A percentile compares a stretch with the other conserved stretches of the same genome.
These are phyloP conservation scores for Atherinosoma microstoma DNA, from an alignment of 2,797 vertebrate genomes.

Conservation along the genomic window DNA sequence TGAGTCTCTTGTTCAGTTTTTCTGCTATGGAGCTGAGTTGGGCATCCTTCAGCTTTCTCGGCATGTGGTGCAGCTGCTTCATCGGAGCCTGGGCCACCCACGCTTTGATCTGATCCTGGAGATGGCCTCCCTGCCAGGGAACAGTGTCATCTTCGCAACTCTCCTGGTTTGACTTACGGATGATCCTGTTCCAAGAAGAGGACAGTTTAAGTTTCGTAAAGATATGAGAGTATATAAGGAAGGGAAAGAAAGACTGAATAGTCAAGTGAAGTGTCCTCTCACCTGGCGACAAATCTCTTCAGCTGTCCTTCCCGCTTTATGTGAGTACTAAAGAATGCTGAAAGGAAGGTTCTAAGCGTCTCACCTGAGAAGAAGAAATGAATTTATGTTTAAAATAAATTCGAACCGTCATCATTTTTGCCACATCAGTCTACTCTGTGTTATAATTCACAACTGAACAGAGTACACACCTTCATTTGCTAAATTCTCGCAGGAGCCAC, in stretches of 20 bases:
- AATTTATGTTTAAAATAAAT: neutral
- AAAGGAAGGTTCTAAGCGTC: slow-evolving; percentile 47
- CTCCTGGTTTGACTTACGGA: neutral
- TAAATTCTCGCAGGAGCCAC: slow-evolving; percentile 69
- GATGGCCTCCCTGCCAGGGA: slow-evolving; percentile 14
- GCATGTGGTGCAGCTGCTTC: slow-evolving; percentile 57
- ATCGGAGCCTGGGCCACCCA: slow-evolving; percentile 53
- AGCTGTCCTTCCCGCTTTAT: slow-evolving; percentile 49
- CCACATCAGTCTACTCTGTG: neutral
- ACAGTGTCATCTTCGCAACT: accelerated
- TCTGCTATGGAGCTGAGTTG: slow-evolving; percentile 20
- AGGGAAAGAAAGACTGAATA: neutral
- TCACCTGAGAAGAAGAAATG: slow-evolving; percentile 41
- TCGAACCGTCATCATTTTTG: neutral
- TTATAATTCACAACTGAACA: neutral
- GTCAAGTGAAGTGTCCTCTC: neutral
- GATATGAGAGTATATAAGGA: neutral
- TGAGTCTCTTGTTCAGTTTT: slow-evolving; percentile 45
- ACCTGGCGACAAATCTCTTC: slow-evolving; percentile 60
- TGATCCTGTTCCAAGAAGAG: slow-evolving; percentile 29
- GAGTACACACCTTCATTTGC: slow-evolving; percentile 52
- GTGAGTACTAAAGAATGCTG: slow-evolving; percentile 43
- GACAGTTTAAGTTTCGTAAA: neutral
- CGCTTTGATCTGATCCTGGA: slow-evolving; percentile 31
- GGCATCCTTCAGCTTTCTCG: slow-evolving; percentile 37